phyloP scores from a whole-genome alignment of 2,797 vertebrate genomes.

The Lepilemur ruficaudatus region DNA sequence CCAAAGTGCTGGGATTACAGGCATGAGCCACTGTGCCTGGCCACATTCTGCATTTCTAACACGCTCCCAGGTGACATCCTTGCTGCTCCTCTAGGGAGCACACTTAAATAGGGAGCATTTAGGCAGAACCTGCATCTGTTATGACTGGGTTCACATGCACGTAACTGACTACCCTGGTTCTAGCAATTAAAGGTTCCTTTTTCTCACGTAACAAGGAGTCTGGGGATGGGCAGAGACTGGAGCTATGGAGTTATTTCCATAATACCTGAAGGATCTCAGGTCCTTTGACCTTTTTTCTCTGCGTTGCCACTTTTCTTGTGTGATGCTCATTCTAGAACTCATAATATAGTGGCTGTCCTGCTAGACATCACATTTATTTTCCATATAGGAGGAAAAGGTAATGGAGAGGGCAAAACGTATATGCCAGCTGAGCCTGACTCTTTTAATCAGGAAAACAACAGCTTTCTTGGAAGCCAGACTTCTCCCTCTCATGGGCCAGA shows the following conservation, averaged over 20 bases:
- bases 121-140: background rate
- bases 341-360: background rate
- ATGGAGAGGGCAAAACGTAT: background rate
- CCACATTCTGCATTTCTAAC: background rate
- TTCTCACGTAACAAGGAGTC: background rate
- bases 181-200: background rate
- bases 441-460: background rate
- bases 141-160: background rate
- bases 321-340: background rate
- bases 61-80: background rate
- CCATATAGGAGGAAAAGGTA: background rate
- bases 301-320: background rate
- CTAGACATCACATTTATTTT: background rate
- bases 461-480: background rate
- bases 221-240: background rate
- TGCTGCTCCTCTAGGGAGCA: background rate
- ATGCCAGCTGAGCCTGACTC: background rate
- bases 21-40: background rate
- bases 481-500: background rate
- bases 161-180: background rate
- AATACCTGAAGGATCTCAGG: background rate
- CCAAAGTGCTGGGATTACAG: background rate
- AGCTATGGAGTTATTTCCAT: background rate
- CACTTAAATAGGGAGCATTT: background rate
- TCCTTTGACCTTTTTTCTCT: background rate